Base-by-base conservation (phyloP, 2,797 vertebrate species). In the Acrocephalus scirpaceus region DNA sequence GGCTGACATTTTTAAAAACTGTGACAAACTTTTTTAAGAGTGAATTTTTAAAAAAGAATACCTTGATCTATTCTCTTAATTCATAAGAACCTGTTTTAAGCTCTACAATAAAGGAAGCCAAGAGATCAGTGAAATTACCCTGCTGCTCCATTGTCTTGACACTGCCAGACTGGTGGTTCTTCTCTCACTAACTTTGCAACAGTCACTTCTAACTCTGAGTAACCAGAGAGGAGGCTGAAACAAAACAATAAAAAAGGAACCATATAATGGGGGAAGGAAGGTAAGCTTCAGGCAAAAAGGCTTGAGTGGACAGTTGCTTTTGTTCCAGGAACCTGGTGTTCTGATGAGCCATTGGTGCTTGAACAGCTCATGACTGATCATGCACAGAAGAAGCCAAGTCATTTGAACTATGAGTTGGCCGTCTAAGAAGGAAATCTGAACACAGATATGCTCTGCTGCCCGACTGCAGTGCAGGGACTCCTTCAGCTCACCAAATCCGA, bases 31-130 rank as follows among this genome's bases (percentile, higher is more conserved):
- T 48, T 56, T 64, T 58, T 9, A 8, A 75, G 53, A 53, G 13
- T 0, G 4, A 13, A 1, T 26, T 61, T 78, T 51, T 36, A 1
- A 2, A n/a, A 34, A 67, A 40, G 1, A n/a, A 21, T 32, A 56
- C 9, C 18, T 66, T 76, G 4, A 51, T 27, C 9, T 56, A 20
- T 45, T 65, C 3, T 70, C 23, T 79, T 79, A 54, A 53, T 62
- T 69, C 4, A 17, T 65, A 15, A 50, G 21, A 74, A 50, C 1
- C 29, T 58, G 27, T 69, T 75, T 72, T 61, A 51, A 81, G 11
- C 11, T 76, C 47, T 36, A 13, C 11, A 45, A 20, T 56, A 76
- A 87, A 58, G n/a, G 9, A 78, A 32, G 14, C 30, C 60, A 84
- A 51, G 21, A 62, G 21, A 72, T 40, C n/a, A 23, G 19, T 51